Evolutionary conservation across 2,888 invertebrate species (phyloP), one percentile per base, ranked within the genome.

Genomic region (Leucophenga montana): DNA sequence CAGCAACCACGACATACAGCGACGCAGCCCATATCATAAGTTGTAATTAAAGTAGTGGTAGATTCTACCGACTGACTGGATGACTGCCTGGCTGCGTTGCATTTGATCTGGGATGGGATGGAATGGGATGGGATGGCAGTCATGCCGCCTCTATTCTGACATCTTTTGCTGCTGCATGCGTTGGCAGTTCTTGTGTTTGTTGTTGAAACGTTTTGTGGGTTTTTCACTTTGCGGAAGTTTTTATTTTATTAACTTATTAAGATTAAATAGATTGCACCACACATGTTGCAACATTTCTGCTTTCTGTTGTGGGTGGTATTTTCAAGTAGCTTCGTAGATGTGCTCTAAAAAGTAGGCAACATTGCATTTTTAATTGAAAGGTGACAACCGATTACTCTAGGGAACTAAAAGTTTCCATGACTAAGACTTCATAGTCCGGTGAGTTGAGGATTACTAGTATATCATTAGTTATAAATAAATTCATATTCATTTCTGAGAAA

Each of bases 1-100:
- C 39, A 11, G 39, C 39, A 39, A 11, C 3, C 4, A 39, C 39
- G 39, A 8, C 8, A 8, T 3, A 11, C 11, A 11, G 39, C 3
- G 5, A 1, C 8, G 39, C 39, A 39, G 39, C 39, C 11, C 39
- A 39, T 64, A 64, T 64, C 62, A 64, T 64, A 78, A 76, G 79
- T 77, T 82, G 80, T 81, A 83, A 81, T 82, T 81, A 81, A 81
- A 83, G 77, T 78, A 73, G 81, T 74, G 14, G 50, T 50, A 50
- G 39, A 39, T 39, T 39, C 11, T 39, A 8, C 39, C 39, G 39
- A 39, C 39, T 39, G 8, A 39, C 39, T 39, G 39, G 39, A 39
- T 39, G 39, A 39, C 39, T 78, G 78, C 75, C 80, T 77, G 73
- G 74, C 70, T 69, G 57, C 31, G 59, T 66, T 50, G 56, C 56